A percentile compares a stretch with the other conserved stretches of the same genome.
These are phyloP conservation scores for Bagarius yarrelli DNA, from an alignment of 2,113 vertebrate species.

Conservation along the genomic window DNA sequence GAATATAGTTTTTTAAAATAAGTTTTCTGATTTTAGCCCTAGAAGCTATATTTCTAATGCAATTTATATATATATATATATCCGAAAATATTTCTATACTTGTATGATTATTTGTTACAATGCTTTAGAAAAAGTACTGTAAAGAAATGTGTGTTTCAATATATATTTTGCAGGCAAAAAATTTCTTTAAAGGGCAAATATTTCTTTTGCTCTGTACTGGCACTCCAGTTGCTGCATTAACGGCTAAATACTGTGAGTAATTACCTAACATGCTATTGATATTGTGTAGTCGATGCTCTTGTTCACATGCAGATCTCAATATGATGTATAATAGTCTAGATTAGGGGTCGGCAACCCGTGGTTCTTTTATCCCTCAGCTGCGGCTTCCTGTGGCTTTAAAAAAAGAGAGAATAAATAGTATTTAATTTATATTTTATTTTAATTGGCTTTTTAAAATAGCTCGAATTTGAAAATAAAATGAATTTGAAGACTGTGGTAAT, in stretches of 20 bases:
- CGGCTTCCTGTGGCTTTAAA: too few relatives aligned
- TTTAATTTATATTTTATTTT: too few relatives aligned
- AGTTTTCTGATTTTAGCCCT: not conserved
- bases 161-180: too few relatives aligned
- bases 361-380: too few relatives aligned
- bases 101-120: not conserved
- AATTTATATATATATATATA: not conserved
- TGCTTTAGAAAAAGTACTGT: not conserved
- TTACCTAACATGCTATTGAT: not conserved
- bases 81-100: too few relatives aligned
- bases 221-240: not conserved
- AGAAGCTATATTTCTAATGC: not conserved
- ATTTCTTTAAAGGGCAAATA: not conserved
- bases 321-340: not conserved
- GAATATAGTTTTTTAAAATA: too few relatives aligned
- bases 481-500: too few relatives aligned
- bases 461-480: too few relatives aligned
- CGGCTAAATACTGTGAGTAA: not conserved
- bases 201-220: not conserved
- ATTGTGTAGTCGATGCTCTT: not conserved
- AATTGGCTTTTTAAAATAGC: too few relatives aligned
- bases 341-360: not conserved
- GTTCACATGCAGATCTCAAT: not conserved
- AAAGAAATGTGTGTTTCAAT: too few relatives aligned
- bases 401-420: too few relatives aligned